Evolutionary conservation across 2,888 invertebrate species (phyloP), one percentile per base, ranked within the genome.

Genomic region (Sturmia bella): DNA sequence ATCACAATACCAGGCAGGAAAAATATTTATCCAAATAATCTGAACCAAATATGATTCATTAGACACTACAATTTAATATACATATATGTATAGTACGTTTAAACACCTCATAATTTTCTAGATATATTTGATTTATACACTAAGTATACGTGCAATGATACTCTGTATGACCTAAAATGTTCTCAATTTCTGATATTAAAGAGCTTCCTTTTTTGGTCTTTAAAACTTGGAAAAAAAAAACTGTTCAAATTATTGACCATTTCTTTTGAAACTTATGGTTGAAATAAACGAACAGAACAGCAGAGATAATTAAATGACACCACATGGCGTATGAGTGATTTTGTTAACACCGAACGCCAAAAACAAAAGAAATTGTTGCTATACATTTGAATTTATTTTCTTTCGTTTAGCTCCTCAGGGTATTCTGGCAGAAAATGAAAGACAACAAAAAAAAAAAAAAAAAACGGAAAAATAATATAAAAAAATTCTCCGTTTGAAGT

Each of bases 241-340:
- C 5, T n/a, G n/a, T n/a, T n/a, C n/a, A 12, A 32, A 32, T 32
- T 15, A 27, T 61, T 72, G 72, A 72, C 52, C 50, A 61, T 41
- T 72, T 70, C 13, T 39, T 24, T 45, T 39, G 24, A 39, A 56
- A 24, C 15, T 50, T 72, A 19, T 50, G 52, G 41, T 43, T 11
- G 27, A 43, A 52, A 39, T 50, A 61, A 72, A 15, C 17, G 27
- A 61, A 56, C 6, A 56, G 21, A 48, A 39, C 11, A 48, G 57
- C 45, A 52, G 24, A 75, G 17, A 68, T 69, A 69, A 76, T 59
- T 75, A 59, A 56, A 66, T 70, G 61, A 24, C 41, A 78, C 70
- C 70, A 61, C 82, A 82, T 78, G 77, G 64, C 69, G 69, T 78
- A 64, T 74, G 78, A 82, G 74, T 78, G 82, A 82, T 78, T 75